Evolutionary conservation across 1,140 invertebrate genomes (phyloP), one percentile per base, ranked within the genome.

Genomic region (Dinoponera quadriceps): DNA sequence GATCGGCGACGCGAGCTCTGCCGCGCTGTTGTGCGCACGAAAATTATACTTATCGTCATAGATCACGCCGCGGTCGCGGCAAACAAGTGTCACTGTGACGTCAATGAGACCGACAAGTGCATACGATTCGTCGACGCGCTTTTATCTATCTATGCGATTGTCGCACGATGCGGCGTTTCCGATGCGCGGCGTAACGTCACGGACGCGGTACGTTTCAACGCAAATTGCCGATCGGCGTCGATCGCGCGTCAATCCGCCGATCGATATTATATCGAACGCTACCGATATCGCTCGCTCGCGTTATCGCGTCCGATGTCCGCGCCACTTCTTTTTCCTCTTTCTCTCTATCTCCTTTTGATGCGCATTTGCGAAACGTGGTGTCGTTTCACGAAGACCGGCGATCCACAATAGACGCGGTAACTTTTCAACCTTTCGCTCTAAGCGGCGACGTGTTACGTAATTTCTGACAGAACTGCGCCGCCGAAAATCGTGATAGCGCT

Each of bases 61-160:
- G 83, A 88, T 88, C 59, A 69, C 63, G 60, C 44, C 48, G 20
- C n/a, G 44, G 44, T 38, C n/a, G 74, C 18, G 74, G 57, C 78
- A 88, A 88, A 88, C 87, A 88, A 88, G 78, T 88, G 78, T 88
- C 86, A 88, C 85, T 62, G 73, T 88, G 87, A 88, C 87, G 87
- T 88, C 87, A 88, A 88, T 83, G 18, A 62, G 44, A 27, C 60
- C 27, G 51, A 14, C 72, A 59, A 81, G 66, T 80, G 69, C 86
- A 68, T 80, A 77, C 55, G 54, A 59, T 59, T 29, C 14, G 71
- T 9, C 69, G 57, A 44, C 54, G 38, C 65, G 68, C 54, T 55
- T 81, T 81, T 81, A 80, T 88, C 57, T 25, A 11, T 11, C 55
- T 59, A 80, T 48, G 20, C 51, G 69, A 84, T 65, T 74, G 33